Evolutionary conservation across 2,113 vertebrate genomes (phyloP).

Genomic region (Takifugu flavidus): DNA sequence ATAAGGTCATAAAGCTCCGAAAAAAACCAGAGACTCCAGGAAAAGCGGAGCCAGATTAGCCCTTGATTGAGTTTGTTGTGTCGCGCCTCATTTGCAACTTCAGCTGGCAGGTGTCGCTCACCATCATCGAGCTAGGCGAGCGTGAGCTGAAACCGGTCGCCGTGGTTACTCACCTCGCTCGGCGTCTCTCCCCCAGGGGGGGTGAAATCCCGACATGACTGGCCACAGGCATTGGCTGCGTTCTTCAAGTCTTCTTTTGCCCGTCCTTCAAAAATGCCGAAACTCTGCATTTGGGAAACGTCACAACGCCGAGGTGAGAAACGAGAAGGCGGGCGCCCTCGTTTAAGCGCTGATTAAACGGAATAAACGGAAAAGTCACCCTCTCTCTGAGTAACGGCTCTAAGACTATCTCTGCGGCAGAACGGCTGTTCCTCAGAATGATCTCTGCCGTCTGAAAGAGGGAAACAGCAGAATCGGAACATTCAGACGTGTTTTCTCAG

Average conservation of each 20-base stretch:
- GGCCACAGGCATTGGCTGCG: slow-evolving; percentile 87
- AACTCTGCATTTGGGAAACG: slow-evolving; percentile 75
- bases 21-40: too few species aligned
- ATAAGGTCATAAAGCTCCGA: too few species aligned
- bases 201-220: slow-evolving; percentile 83
- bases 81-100: too few species aligned
- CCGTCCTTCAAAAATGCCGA: slow-evolving; percentile 85
- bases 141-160: too few species aligned
- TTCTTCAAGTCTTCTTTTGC: slow-evolving; percentile 84
- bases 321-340: not conserved
- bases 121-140: too few species aligned
- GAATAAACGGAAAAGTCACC: slow-evolving; percentile 61
- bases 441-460: slow-evolving; percentile 82
- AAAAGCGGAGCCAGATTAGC: too few species aligned
- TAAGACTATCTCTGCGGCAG: slow-evolving; percentile 74
- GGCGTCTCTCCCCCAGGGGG: slow-evolving; percentile 91
- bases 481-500: not conserved
- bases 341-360: not conserved
- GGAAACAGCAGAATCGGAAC: slow-evolving; percentile 1
- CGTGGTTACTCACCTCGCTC: slow-evolving; percentile 78
- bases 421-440: slow-evolving; percentile 82
- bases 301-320: not conserved
- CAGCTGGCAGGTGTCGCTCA: too few species aligned
- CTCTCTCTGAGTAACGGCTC: slow-evolving; percentile 88
- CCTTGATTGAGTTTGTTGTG: too few species aligned